Conservation (phyloP, 2,113 vertebrate genomes). For the Pangasianodon hypophthalmus region DNA sequence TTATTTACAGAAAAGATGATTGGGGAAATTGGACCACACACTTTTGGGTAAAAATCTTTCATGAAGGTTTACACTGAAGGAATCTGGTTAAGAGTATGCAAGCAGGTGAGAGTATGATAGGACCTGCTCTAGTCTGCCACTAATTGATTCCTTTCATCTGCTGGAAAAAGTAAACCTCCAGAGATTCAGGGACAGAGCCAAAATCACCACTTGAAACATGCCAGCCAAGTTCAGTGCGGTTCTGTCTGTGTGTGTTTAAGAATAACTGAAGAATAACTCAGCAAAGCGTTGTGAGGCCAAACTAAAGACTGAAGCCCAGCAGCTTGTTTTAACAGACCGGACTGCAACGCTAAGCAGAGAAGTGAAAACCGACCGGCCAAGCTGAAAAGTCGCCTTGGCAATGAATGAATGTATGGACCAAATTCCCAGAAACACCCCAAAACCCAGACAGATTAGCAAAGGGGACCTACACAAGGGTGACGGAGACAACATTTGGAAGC, state of each 20-base stretch:
- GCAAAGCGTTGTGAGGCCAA: conserved; percentile 45
- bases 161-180: conserved; percentile 10
- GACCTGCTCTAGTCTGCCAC: conserved; percentile 8
- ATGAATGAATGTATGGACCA: not conserved
- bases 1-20: conserved; percentile 6
- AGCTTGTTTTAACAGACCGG: conserved; percentile 47
- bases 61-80: conserved; percentile 10
- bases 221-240: conserved; percentile 53
- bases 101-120: not conserved
- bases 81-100: not conserved
- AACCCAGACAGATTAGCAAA: conserved; percentile 47
- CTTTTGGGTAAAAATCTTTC: not conserved
- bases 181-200: conserved; percentile 42
- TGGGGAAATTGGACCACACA: not conserved
- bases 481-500: conserved; percentile 67
- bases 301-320: conserved; percentile 50
- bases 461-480: conserved; percentile 41
- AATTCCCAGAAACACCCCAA: conserved; percentile 46
- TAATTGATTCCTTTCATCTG: conserved; percentile 46
- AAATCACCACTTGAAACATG: conserved; percentile 1
- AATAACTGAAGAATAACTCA: conserved; percentile 40
- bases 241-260: conserved; percentile 39
- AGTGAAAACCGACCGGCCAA: not conserved
- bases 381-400: conserved; percentile 20
- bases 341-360: not conserved